A percentile compares a stretch with the other conserved stretches of the same genome.
Evolutionary conservation across 30 jellyfish, hydroid and myxozoan species (phyloP).

Genomic region (Calvadosia cruxmelitensis): DNA sequence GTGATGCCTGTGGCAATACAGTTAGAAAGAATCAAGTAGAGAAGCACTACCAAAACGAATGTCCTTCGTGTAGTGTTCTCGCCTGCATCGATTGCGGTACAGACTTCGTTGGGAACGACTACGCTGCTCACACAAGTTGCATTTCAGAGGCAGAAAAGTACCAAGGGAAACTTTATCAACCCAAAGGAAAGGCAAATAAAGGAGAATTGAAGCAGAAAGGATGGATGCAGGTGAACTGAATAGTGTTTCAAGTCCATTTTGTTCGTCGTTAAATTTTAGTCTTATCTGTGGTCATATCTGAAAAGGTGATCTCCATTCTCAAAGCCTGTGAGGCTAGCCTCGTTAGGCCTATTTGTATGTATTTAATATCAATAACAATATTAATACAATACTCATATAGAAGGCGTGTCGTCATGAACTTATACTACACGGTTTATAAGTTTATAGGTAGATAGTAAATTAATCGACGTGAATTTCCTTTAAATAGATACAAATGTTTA

Average conservation of each 20-base stretch:
- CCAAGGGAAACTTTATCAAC: conserved; percentile 88
- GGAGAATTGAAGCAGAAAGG: conserved; percentile 91
- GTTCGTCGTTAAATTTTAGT: not conserved
- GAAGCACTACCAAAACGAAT: conserved; percentile 75
- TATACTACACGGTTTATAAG: no score
- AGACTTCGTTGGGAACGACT: conserved; percentile 83
- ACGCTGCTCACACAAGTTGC: conserved; percentile 78
- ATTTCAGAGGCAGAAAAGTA: conserved; percentile 91
- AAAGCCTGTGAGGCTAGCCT: not conserved
- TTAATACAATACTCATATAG: no score
- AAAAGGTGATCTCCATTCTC: not conserved
- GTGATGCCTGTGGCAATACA: conserved; percentile 96
- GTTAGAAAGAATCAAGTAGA: conserved; percentile 93
- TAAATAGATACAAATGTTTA: no score
- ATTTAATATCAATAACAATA: no score
- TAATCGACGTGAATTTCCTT: no score
- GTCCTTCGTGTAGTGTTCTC: conserved; percentile 76
- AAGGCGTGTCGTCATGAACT: no score
- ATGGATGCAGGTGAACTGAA: conserved; percentile 86
- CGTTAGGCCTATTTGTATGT: no score
- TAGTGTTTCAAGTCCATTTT: not conserved
- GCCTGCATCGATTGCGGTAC: conserved; percentile 96
- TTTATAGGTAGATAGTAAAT: no score
- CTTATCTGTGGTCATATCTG: not conserved
- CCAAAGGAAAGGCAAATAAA: conserved; percentile 78